These are phyloP conservation scores for Malacoraja senta DNA, from an alignment of 2,797 vertebrate genomes.

Conservation along the genomic window DNA sequence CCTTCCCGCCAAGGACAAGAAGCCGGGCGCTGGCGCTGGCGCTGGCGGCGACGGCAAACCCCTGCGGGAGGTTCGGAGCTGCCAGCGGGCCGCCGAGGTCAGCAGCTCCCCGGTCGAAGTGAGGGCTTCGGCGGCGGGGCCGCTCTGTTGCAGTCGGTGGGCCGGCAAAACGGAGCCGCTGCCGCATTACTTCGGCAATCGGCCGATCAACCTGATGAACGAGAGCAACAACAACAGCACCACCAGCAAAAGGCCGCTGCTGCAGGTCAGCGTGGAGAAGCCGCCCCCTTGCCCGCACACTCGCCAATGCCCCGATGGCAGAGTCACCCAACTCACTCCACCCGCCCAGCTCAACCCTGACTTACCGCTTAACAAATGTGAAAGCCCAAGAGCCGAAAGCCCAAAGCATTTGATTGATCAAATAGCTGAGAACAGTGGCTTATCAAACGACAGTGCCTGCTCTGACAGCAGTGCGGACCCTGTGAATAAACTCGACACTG, in stretches of 20 bases:
- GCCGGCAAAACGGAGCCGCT: slow-evolving; percentile 34
- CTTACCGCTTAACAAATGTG: not conserved
- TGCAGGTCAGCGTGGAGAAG: not conserved
- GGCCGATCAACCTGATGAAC: slow-evolving; percentile 35
- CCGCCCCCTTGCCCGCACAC: not conserved
- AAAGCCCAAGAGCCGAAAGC: not conserved
- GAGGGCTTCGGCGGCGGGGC: not conserved
- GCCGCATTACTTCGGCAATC: not conserved
- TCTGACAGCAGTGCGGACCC: not conserved
- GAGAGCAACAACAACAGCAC: slow-evolving; percentile 38
- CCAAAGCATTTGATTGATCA: not conserved
- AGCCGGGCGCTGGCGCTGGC: too few relatives aligned
- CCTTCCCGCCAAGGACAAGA: slow-evolving; percentile 35
- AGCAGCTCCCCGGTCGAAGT: not conserved
- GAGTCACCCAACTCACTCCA: slow-evolving; percentile 40
- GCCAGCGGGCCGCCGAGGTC: not conserved
- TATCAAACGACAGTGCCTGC: not conserved
- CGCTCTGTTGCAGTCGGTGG: slow-evolving; percentile 20
- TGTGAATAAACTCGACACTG: slow-evolving; percentile 51
- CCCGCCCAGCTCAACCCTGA: not conserved
- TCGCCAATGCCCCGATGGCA: slow-evolving; percentile 38
- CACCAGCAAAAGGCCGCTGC: not conserved
- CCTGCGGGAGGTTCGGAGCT: not conserved
- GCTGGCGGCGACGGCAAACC: not conserved
- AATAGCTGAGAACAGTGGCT: not conserved